phyloP scores from a whole-genome alignment of 1,140 invertebrate species.

The Pogonognathellus flavescens region DNA sequence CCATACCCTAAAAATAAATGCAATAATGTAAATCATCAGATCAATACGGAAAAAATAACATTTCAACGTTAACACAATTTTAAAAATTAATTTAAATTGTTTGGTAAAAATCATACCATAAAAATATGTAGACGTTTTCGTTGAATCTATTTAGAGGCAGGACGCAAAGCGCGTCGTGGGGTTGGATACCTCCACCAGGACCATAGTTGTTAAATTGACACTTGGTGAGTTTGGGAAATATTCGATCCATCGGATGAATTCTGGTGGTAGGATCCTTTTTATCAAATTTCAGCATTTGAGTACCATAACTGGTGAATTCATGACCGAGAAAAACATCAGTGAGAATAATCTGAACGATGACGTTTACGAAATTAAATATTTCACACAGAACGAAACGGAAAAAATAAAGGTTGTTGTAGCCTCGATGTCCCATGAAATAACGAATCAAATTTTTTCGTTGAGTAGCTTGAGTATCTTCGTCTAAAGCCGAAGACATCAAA shows the following conservation, averaged over 20 bases:
- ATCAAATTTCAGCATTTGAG: conserved; percentile 80
- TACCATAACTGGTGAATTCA: conserved; percentile 69
- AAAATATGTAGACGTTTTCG: conserved; percentile 33
- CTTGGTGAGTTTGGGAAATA: conserved; percentile 29
- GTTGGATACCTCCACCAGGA: background rate
- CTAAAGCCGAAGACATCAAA: conserved; percentile 73
- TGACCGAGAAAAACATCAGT: conserved; percentile 77
- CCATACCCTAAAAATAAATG: conserved; percentile 81
- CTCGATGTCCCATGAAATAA: conserved; percentile 7
- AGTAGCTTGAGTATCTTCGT: background rate
- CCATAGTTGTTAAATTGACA: conserved; percentile 27
- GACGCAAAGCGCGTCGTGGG: conserved; percentile 34
- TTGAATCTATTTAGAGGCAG: conserved; percentile 17
- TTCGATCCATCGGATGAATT: conserved; percentile 5
- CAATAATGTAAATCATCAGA: conserved; percentile 76
- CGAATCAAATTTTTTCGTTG: background rate
- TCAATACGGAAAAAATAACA: background rate
- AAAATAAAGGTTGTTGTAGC: conserved; percentile 16
- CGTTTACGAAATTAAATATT: conserved; percentile 73
- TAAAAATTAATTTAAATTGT: background rate
- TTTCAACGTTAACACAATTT: background rate
- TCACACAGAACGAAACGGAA: conserved; percentile 30
- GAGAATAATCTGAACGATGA: conserved; percentile 82
- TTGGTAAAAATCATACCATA: background rate
- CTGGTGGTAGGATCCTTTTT: conserved; percentile 86